Base-by-base conservation (phyloP, 2,888 invertebrate species). In the Dascillus cervinus region DNA sequence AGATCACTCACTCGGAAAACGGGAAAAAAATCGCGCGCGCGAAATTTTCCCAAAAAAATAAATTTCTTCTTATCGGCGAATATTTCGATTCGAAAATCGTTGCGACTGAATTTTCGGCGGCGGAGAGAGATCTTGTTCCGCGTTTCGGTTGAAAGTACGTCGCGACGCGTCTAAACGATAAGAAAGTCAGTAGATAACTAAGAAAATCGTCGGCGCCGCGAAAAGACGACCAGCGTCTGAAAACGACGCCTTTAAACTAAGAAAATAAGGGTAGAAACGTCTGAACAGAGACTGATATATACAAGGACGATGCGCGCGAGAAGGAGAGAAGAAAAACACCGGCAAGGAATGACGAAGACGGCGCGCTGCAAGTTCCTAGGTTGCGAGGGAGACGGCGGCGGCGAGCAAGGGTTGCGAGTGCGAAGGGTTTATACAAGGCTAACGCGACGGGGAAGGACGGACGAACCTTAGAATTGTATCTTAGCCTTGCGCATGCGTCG, bases 141-240 rank as follows among this genome's bases (percentile, higher is more conserved):
- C n/a, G n/a, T n/a, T n/a, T n/a, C n/a, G n/a, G n/a, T n/a, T n/a
- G n/a, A n/a, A n/a, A n/a, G n/a, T 47, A 52, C 58, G 59, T 53
- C 59, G 49, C 56, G 62, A 50, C 58, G 63, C 62, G 63, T 62
- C 61, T 53, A 55, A 52, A 55, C 63, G 58, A 58, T 58, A 65
- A 65, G 64, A 63, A 64, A 62, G 61, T 57, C 60, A 54, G 60
- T 52, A 56, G 62, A 61, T 60, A 62, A 64, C 64, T 64, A 64
- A 64, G 64, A 64, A 63, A 62, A 55, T 51, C 61, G 59, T 56
- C 64, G 64, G 55, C 61, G 61, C 60, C 62, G 58, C 53, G 52
- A 58, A 62, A 62, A 64, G 62, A 62, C 63, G 60, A 60, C 62
- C 57, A 61, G 60, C 64, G 62, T 62, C 64, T 60, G 56, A 62